These are phyloP conservation scores for Pseudoatta argentina DNA, from an alignment of 1,140 invertebrate genomes.

Conservation along the genomic window DNA sequence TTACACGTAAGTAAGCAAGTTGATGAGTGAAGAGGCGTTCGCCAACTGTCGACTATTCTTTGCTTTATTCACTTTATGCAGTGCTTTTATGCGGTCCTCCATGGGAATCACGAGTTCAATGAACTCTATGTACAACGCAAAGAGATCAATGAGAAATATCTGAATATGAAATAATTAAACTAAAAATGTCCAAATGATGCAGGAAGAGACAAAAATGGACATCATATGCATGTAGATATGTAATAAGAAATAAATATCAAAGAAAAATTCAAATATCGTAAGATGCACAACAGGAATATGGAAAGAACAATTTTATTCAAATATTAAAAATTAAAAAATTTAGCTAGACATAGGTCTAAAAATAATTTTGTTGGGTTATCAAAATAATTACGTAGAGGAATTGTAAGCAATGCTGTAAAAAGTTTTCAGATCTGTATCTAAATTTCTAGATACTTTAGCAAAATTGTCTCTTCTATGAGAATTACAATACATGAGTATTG, in stretches of 20 bases:
- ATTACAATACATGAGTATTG: background rate
- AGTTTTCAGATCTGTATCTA: too few relatives aligned
- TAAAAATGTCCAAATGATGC: background rate
- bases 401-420: too few relatives aligned
- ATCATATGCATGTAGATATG: background rate
- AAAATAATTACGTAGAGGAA: too few relatives aligned
- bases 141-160: constrained; percentile 18
- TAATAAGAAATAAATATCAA: background rate
- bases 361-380: too few relatives aligned
- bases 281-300: background rate
- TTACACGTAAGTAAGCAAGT: constrained; percentile 16
- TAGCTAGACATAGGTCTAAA: too few relatives aligned
- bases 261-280: background rate
- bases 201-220: background rate
- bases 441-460: too few relatives aligned
- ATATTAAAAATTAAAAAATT: too few relatives aligned
- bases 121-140: background rate
- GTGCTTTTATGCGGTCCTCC: background rate
- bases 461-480: background rate
- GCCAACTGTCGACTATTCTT: constrained; percentile 32
- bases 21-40: constrained; percentile 45
- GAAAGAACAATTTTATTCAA: too few relatives aligned
- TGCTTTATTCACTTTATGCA: constrained; percentile 10
- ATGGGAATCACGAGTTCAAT: constrained; percentile 5
- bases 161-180: background rate